These are phyloP conservation scores for Sphaeramia orbicularis DNA, from an alignment of 2,797 vertebrate species.

Conservation along the genomic window DNA sequence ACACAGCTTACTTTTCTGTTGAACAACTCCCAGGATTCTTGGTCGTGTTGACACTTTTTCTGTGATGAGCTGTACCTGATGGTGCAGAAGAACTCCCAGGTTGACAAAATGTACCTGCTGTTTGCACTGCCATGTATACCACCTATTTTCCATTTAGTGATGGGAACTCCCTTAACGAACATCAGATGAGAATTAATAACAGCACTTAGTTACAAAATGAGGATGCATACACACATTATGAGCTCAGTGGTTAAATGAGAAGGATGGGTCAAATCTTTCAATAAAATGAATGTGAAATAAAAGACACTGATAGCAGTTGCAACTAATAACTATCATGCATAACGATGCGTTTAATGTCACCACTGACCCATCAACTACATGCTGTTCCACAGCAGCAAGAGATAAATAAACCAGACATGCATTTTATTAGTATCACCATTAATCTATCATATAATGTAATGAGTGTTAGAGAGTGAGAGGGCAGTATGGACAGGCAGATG, in stretches of 20 bases:
- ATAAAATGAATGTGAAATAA: slow-evolving; percentile 8
- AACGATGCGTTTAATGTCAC: slow-evolving; percentile 30
- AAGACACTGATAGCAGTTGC: slow-evolving; percentile 13
- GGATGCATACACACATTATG: neutral
- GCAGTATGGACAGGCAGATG: slow-evolving; percentile 74
- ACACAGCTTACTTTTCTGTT: slow-evolving; percentile 47
- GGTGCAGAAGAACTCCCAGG: slow-evolving; percentile 67
- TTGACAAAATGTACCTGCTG: slow-evolving; percentile 48
- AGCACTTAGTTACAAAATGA: neutral
- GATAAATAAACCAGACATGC: slow-evolving; percentile 47
- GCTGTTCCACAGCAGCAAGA: slow-evolving; percentile 2
- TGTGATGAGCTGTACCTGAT: slow-evolving; percentile 54
- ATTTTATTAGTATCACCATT: slow-evolving; percentile 60
- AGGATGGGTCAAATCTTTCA: neutral
- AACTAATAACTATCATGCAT: slow-evolving; percentile 26
- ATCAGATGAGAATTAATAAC: slow-evolving; percentile 21
- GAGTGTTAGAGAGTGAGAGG: slow-evolving; percentile 53
- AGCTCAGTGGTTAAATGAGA: neutral
- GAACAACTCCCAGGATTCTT: slow-evolving; percentile 66
- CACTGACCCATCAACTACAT: slow-evolving; percentile 39
- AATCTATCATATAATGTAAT: slow-evolving; percentile 58
- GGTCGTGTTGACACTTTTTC: slow-evolving; percentile 39
- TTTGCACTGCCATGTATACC: slow-evolving; percentile 34
- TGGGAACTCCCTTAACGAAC: slow-evolving; percentile 34
- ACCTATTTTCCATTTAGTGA: slow-evolving; percentile 46